Evolutionary conservation across 2,888 invertebrate species (phyloP).

Genomic region (Tenthredo livida): DNA sequence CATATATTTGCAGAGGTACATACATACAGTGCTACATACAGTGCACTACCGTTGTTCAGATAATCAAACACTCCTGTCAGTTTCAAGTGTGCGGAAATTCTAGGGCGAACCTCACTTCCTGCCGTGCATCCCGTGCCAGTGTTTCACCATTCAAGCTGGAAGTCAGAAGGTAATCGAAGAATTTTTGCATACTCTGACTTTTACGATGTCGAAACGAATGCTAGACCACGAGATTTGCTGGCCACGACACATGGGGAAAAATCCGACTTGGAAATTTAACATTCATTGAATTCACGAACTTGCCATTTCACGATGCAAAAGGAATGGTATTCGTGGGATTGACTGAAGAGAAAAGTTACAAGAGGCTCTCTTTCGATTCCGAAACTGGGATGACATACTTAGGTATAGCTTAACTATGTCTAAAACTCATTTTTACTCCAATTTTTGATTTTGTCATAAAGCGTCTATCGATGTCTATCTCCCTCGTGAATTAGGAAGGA

Average conservation of each 20-base stretch:
- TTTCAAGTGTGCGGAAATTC: background rate
- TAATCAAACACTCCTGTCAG: conserved; percentile 8
- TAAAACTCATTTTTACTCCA: background rate
- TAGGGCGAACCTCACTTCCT: background rate
- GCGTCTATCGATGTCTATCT: background rate
- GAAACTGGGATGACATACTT: background rate
- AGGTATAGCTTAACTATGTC: background rate
- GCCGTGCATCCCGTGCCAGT: background rate
- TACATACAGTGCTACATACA: background rate
- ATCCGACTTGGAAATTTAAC: background rate
- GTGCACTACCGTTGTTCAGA: background rate
- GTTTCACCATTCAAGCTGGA: background rate
- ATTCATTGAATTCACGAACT: background rate
- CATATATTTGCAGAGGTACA: background rate
- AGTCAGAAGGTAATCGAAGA: background rate
- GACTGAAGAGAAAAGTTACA: background rate
- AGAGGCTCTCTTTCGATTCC: background rate
- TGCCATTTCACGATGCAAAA: background rate
- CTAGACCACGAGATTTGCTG: background rate
- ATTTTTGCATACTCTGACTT: conserved; percentile 1
- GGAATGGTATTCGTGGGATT: background rate
- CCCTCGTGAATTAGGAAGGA: background rate
- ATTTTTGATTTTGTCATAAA: background rate
- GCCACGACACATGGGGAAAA: background rate
- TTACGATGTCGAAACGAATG: background rate